Percentiles rank a stretch among this genome's conserved stretches.
Evolutionary conservation across 2,113 vertebrate species (phyloP).

Genomic region (Semicossyphus pulcher): DNA sequence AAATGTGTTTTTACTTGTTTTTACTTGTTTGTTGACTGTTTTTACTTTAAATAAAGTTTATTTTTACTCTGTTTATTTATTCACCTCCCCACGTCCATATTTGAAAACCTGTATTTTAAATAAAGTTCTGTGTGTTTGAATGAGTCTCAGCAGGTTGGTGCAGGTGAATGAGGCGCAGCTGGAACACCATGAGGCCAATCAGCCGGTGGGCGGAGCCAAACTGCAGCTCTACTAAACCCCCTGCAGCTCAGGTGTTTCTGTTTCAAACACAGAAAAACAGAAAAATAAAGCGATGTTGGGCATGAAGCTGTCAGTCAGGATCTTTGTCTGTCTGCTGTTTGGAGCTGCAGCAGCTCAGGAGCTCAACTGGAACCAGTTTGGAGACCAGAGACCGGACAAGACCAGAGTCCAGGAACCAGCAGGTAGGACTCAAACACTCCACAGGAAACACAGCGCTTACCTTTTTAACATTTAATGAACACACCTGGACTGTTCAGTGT

Average conservation of each 20-base stretch:
- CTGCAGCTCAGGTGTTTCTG: background rate
- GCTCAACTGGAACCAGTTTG: background rate
- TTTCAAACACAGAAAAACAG: background rate
- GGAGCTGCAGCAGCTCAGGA: background rate
- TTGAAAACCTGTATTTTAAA: background rate
- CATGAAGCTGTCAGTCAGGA: background rate
- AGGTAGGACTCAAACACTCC: constrained; percentile 32
- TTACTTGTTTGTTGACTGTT: too few relatives aligned
- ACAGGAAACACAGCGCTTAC: background rate
- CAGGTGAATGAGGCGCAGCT: constrained; percentile 49
- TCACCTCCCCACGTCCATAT: background rate
- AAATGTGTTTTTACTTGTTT: too few relatives aligned
- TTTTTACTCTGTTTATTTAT: too few relatives aligned
- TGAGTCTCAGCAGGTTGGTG: background rate
- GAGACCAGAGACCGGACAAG: background rate
- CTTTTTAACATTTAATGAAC: too few relatives aligned
- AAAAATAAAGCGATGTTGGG: background rate
- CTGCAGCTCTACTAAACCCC: constrained; percentile 20
- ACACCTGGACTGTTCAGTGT: too few relatives aligned
- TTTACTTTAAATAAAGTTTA: too few relatives aligned
- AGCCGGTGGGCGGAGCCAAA: constrained; percentile 33
- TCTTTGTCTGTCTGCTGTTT: background rate
- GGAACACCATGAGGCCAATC: constrained; percentile 37
- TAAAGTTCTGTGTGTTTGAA: background rate
- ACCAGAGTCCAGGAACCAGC: background rate